Percentiles rank a stretch among this genome's conserved stretches.
phyloP scores from a whole-genome alignment of 2,113 vertebrate genomes.

The Pseudonaja textilis region DNA sequence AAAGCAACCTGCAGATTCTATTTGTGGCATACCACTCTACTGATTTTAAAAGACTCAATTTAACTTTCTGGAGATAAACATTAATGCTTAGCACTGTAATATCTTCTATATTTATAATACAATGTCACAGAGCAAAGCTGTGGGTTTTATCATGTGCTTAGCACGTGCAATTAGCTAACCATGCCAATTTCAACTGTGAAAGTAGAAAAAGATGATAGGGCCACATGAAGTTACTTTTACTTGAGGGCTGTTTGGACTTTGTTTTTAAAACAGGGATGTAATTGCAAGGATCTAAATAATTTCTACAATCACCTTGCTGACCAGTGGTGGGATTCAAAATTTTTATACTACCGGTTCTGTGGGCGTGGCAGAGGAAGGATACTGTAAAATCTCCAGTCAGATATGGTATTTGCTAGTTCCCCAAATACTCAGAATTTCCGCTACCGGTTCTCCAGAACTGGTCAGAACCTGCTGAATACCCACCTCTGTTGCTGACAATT shows the following conservation, averaged over 20 bases:
- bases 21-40: not conserved
- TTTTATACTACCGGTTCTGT: no score
- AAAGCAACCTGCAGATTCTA: not conserved
- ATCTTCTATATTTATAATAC: not conserved
- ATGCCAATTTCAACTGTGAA: not conserved
- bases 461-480: no score
- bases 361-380: no score
- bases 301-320: slow-evolving; percentile 85
- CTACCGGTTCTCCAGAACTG: no score
- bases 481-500: slow-evolving; percentile 74
- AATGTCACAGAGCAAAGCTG: not conserved
- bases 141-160: not conserved
- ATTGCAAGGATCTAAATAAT: slow-evolving; percentile 79
- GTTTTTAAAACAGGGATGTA: slow-evolving; percentile 65
- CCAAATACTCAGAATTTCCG: no score
- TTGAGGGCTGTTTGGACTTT: not conserved
- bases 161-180: not conserved
- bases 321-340: slow-evolving; percentile 10
- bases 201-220: not conserved
- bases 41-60: not conserved
- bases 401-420: no score
- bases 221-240: not conserved
- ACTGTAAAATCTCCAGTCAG: no score
- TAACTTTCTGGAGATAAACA: not conserved
- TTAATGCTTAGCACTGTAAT: not conserved